Conservation (phyloP, 2,888 invertebrate genomes). For the Busseola fusca region DNA sequence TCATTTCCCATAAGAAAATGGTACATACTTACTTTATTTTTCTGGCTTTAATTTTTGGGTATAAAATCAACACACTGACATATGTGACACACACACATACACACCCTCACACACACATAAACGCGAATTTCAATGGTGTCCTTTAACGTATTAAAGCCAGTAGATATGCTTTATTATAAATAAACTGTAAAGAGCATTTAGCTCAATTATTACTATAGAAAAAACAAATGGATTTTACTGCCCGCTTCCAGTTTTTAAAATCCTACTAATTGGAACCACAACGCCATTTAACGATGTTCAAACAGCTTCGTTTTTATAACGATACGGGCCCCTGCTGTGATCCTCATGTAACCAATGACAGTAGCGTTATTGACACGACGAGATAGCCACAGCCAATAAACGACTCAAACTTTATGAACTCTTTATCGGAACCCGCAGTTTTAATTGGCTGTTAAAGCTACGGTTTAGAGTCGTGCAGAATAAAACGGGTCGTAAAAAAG, state of each 20-base stretch:
- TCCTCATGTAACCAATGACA: constrained; percentile 34
- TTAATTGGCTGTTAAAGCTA: constrained; percentile 49
- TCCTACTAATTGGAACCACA: constrained; percentile 13
- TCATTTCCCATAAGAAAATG: too few species aligned
- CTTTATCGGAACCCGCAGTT: constrained; percentile 34
- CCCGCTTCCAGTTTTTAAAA: constrained; percentile 17
- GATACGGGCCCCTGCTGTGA: constrained; percentile 28
- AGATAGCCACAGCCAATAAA: constrained; percentile 45
- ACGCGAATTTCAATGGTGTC: too few species aligned
- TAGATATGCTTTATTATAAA: background rate
- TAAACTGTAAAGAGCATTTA: background rate
- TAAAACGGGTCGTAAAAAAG: constrained; percentile 31
- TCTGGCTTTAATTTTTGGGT: too few species aligned
- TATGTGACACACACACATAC: too few species aligned
- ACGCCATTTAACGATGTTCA: constrained; percentile 26
- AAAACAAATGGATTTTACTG: background rate
- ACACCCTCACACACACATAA: too few species aligned
- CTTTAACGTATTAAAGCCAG: too few species aligned
- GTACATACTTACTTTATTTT: too few species aligned
- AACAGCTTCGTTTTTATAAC: constrained; percentile 28
- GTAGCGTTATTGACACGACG: constrained; percentile 37
- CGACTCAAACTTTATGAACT: constrained; percentile 35
- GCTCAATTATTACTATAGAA: background rate
- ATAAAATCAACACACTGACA: too few species aligned
- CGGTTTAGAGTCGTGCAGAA: constrained; percentile 36